Evolutionary conservation across 64 coral and sea anemone species (phyloP).

Genomic region (Pachyseris speciosa): DNA sequence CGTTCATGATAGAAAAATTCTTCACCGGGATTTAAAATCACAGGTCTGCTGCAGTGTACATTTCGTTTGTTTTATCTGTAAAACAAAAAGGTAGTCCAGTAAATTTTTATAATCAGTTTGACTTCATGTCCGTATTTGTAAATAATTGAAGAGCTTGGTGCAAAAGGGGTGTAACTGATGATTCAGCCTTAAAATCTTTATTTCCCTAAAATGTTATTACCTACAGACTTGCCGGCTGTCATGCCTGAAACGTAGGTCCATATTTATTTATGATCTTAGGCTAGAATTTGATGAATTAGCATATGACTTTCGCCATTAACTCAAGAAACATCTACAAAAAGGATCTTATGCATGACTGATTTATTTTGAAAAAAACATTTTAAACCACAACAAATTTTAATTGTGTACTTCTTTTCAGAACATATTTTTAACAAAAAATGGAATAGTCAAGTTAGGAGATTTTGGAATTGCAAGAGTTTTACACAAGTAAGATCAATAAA

Average conservation of each 20-base stretch:
- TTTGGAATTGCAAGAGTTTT: conserved; percentile 99
- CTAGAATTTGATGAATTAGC: too few species aligned
- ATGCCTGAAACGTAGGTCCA: too few species aligned
- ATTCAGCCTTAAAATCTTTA: too few species aligned
- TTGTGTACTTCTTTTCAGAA: conserved; percentile 46
- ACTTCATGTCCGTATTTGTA: too few species aligned
- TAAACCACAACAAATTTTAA: too few species aligned
- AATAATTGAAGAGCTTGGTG: too few species aligned
- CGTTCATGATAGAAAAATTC: conserved; percentile 99
- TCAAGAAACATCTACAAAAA: too few species aligned
- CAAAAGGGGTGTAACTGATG: too few species aligned
- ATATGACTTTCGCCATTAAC: too few species aligned
- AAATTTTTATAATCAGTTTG: background rate
- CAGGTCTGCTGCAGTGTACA: conserved; percentile 55
- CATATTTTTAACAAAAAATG: conserved; percentile 95
- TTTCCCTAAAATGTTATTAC: too few species aligned
- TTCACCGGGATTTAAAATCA: conserved; percentile 97
- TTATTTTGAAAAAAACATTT: background rate
- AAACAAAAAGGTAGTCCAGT: background rate
- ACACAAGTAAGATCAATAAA: conserved; percentile 67
- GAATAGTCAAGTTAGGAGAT: conserved; percentile 93
- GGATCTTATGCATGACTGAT: background rate
- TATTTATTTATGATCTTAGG: too few species aligned
- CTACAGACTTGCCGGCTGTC: too few species aligned
- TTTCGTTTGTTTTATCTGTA: background rate